Evolutionary conservation across 2,113 vertebrate genomes (phyloP), one percentile per base, ranked within the genome.

Genomic region (Grammomys dolichurus): DNA sequence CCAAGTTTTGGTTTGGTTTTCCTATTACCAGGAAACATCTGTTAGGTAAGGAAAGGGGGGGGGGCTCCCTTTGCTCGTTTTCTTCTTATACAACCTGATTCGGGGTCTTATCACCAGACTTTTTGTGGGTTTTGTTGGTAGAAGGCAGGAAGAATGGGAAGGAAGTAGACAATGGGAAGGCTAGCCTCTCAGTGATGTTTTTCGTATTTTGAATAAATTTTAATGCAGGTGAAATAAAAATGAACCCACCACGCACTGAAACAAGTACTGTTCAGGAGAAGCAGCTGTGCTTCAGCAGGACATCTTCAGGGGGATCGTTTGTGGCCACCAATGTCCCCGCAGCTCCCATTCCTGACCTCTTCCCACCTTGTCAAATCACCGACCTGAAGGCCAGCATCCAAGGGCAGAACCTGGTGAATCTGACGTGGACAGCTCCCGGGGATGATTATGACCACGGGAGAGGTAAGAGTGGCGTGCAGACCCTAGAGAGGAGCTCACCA

Each of bases 351-450:
- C n/a, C 92, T 90, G 98, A 98, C 87, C 91, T 96, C 56, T 98
- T 98, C 40, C 98, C 98, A 76, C 98, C 98, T 12, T 98, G 97
- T 93, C 97, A 95, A 97, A 98, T 98, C 92, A 97, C 93, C 11
- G 97, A 98, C 94, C 98, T 98, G 75, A 96, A 93, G 78, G 98
- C 98, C 7, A 94, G 92, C 96, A 78, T 97, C 33, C 90, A 97
- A 20, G 97, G 95, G 5, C 28, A 96, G 73, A 85, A 40, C 0
- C 26, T 94, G 36, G 96, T 98, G n/a, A 63, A 96, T 51, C 97
- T 99, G 89, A 98, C 73, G 0, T 98, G 98, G 98, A 98, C 98
- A 0, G 98, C 98, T 87, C 97, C 98, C 65, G 98, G 98, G 43
- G 98, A 98, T 24, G 87, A 98, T 86, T 98, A 96, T 26, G 98